These are phyloP conservation scores for Acleris sparsana DNA, from an alignment of 2,888 invertebrate species.

Conservation along the genomic window DNA sequence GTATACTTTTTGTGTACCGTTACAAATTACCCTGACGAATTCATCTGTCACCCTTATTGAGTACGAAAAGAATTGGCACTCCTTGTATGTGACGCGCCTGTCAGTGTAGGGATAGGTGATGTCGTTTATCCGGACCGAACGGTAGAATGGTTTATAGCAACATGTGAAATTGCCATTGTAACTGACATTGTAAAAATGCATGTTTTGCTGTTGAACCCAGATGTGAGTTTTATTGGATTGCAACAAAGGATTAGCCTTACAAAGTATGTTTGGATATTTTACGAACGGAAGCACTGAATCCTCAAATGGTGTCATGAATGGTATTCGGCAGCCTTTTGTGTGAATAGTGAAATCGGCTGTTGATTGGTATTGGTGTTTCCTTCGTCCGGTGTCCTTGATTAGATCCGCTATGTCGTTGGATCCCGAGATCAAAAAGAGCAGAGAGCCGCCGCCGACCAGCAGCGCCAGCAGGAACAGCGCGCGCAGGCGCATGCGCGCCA, in stretches of 20 bases:
- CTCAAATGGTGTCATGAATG: constrained; percentile 83
- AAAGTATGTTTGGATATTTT: constrained; percentile 68
- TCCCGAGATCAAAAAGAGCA: constrained; percentile 2
- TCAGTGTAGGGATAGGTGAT: constrained; percentile 60
- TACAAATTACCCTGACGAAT: constrained; percentile 86
- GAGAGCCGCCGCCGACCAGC: background rate
- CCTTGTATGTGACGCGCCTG: constrained; percentile 62
- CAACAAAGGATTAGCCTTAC: constrained; percentile 71
- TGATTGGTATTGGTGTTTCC: background rate
- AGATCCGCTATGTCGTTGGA: constrained; percentile 26
- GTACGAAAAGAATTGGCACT: constrained; percentile 70
- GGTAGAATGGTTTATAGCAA: constrained; percentile 82
- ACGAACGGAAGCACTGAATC: constrained; percentile 73
- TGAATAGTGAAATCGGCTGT: constrained; percentile 58
- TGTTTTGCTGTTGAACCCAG: too few species aligned
- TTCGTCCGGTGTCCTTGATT: constrained; percentile 43
- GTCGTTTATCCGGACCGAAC: constrained; percentile 64
- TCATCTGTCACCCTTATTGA: constrained; percentile 75
- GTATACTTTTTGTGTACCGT: constrained; percentile 50
- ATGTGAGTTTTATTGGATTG: constrained; percentile 82
- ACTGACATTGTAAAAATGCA: too few species aligned
- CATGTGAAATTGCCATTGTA: constrained; percentile 70
- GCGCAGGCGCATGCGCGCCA: background rate
- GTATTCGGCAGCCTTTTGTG: constrained; percentile 85
- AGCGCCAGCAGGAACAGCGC: constrained; percentile 5